phyloP scores from a whole-genome alignment of 1,140 invertebrate genomes.

The Monochamus saltuarius region DNA sequence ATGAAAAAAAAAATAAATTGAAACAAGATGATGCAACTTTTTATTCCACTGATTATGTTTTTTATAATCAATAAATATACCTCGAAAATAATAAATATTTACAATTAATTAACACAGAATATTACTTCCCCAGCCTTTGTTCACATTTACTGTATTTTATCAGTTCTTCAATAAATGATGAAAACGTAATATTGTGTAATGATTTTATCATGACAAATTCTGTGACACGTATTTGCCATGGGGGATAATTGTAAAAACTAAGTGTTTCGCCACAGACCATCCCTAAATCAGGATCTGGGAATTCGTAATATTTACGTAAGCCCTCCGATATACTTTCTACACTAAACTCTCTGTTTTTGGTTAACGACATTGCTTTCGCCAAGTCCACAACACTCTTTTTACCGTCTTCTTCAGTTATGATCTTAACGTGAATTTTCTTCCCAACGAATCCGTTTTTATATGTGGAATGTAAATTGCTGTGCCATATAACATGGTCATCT shows the following conservation, averaged over 20 bases:
- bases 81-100: conserved; percentile 19
- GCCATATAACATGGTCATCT: conserved; percentile 60
- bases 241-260: conserved; percentile 63
- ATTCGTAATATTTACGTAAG: conserved; percentile 53
- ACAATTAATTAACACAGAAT: conserved; percentile 17
- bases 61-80: background rate
- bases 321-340: conserved; percentile 55
- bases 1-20: background rate
- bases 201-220: conserved; percentile 65
- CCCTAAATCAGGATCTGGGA: conserved; percentile 68
- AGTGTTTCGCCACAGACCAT: conserved; percentile 62
- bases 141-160: conserved; percentile 64
- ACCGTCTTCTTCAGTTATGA: conserved; percentile 57
- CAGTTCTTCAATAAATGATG: conserved; percentile 60
- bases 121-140: conserved; percentile 68
- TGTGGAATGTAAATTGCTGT: conserved; percentile 53
- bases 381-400: conserved; percentile 57
- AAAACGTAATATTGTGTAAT: conserved; percentile 56
- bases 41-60: background rate
- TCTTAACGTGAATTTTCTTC: conserved; percentile 54
- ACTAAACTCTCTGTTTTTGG: conserved; percentile 49
- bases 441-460: conserved; percentile 58
- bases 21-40: background rate
- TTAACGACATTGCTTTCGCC: conserved; percentile 46
- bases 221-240: conserved; percentile 70